Evolutionary conservation across 2,797 vertebrate genomes (phyloP), one percentile per base, ranked within the genome.

Genomic region (Oryzias dopingdopingensis): DNA sequence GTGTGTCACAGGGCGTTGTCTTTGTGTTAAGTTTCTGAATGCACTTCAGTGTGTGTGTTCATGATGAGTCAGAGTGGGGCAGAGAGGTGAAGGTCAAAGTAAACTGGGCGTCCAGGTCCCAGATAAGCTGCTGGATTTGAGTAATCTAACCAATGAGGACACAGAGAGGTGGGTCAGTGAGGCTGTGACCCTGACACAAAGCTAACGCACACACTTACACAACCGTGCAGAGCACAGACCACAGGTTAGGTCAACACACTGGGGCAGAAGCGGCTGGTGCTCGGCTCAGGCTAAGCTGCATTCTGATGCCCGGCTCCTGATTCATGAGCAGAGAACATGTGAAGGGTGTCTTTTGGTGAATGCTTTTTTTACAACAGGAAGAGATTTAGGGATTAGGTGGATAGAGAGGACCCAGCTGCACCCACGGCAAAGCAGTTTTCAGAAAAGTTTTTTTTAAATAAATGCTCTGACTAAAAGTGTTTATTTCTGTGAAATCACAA

Each of bases 101-200:
- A 62, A 55, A 14, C 29, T 54, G 51, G 74, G 65, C 54, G 48
- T 79, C 56, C 52, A 53, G n/a, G 61, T 54, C 32, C 45, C 5
- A 42, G 76, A 86, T 90, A 83, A 88, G 15, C 60, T 70, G 60
- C 52, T 64, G 68, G 80, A 85, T 86, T 85, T 81, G 65, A 69
- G 73, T 88, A 86, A 89, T 85, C 76, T 87, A 79, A 81, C 50
- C 68, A 65, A 53, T 1, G 40, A 65, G 67, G 69, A 62, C 1
- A 7, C 29, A 53, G 62, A 45, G 58, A 67, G 60, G 56, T 67
- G 65, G 67, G 76, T 81, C 72, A 85, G 65, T 65, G 50, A 65
- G 61, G 49, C 79, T 26, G 37, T 59, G 73, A 79, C 52, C 42
- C 51, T 53, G 59, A 70, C 48, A 62, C 54, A 44, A 66, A 58